A percentile compares a stretch with the other conserved stretches of the same genome.
These are phyloP conservation scores for Nomada fabriciana DNA, from an alignment of 2,888 invertebrate species.

Conservation along the genomic window DNA sequence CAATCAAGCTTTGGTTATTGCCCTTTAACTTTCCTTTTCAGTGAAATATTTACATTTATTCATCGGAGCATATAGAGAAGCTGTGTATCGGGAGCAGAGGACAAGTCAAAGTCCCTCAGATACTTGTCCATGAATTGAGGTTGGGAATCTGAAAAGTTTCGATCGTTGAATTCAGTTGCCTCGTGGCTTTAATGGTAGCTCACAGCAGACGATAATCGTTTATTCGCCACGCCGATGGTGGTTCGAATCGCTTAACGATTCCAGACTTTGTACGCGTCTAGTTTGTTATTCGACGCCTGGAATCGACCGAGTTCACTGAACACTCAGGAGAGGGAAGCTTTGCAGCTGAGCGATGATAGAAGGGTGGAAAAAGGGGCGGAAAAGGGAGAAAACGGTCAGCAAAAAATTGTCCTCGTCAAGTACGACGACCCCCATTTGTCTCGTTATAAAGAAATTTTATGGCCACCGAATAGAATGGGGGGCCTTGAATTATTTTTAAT, in stretches of 20 bases:
- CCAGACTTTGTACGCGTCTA: conserved; percentile 45
- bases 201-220: conserved; percentile 54
- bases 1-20: too few relatives aligned
- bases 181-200: conserved; percentile 66
- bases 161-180: conserved; percentile 71
- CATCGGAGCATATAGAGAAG: too few relatives aligned
- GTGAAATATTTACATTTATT: too few relatives aligned
- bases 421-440: conserved; percentile 54
- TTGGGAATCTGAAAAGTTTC: conserved; percentile 60
- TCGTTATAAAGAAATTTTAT: conserved; percentile 50
- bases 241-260: conserved; percentile 67
- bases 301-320: conserved; percentile 48
- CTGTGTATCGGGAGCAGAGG: too few relatives aligned
- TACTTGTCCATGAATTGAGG: conserved; percentile 61
- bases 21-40: too few relatives aligned
- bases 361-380: conserved; percentile 19
- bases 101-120: conserved; percentile 39
- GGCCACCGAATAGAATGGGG: conserved; percentile 12
- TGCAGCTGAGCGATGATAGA: conserved; percentile 40
- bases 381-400: conserved; percentile 18
- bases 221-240: conserved; percentile 57
- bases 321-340: conserved; percentile 19
- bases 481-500: conserved; percentile 46
- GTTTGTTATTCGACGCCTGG: conserved; percentile 59
- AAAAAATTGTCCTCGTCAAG: conserved; percentile 54